Evolutionary conservation across 2,797 vertebrate genomes (phyloP), one percentile per base, ranked within the genome.

Genomic region (Typhlichthys eigenmanni): DNA sequence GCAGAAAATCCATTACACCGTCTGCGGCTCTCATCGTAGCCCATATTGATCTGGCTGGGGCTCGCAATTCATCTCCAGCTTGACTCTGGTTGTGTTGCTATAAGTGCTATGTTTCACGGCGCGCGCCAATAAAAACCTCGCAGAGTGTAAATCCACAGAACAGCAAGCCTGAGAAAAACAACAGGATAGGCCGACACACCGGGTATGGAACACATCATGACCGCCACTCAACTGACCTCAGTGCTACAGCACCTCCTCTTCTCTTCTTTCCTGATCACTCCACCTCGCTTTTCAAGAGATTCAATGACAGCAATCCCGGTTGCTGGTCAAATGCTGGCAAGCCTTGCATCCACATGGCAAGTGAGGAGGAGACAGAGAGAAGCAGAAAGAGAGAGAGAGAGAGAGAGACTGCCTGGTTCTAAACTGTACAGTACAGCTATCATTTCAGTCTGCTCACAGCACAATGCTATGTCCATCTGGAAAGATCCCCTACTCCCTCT

Each of bases 401-500:
- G 38, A 55, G 47, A 57, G 63, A 50, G 50, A 47, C 61, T 56
- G 69, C 58, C 14, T 13, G 67, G 19, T 60, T 65, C 70, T 66
- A 55, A 61, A 61, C 64, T 75, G 61, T 61, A 58, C 63, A 61
- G 66, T 50, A n/a, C 68, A 64, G 72, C 62, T 72, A 67, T 71
- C 67, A 71, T 75, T 73, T 76, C 64, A 72, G 81, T 69, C 79
- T 62, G 84, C 81, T 80, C 66, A 13, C 62, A 60, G 77, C 83
- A 63, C 68, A 73, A 82, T 62, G 82, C 86, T 78, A 82, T 76
- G 81, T 84, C 77, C 80, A 79, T 88, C 80, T 85, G 77, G 65
- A 67, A 75, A 86, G 78, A 77, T 59, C 82, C 75, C 67, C 74
- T 52, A n/a, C 66, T 32, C 53, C 13, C 38, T 11, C 55, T 7